Base-by-base conservation (phyloP, 2,888 invertebrate species). In the Cephus rjabovi region DNA sequence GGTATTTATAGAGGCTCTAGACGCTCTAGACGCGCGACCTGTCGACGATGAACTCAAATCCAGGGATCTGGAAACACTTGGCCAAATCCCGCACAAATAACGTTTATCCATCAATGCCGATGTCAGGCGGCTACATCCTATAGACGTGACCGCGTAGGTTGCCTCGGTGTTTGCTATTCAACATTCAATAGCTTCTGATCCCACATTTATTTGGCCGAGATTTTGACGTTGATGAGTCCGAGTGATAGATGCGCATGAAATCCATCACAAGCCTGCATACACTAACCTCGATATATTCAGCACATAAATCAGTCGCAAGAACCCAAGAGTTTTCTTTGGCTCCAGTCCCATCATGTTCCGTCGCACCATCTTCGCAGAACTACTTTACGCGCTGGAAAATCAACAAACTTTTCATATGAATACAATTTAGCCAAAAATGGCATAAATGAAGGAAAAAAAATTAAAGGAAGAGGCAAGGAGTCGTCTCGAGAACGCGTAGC, bases 141-240 rank as follows among this genome's bases (percentile, higher is more conserved):
- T 56, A 77, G 35, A 76, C 73, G 69, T 35, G 40, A 75, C 68
- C 75, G 68, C n/a, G 34, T 56, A 74, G 73, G 30, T n/a, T 70
- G n/a, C 33, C 34, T 74, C 78, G 79, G 76, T 75, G 77, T 73
- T 80, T 73, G 78, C 77, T 35, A 77, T 75, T 76, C 73, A 75
- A 74, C 80, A 76, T 81, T 69, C 78, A 78, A 79, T 75, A 37
- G 78, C 74, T 78, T 73, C 75, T 79, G 76, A 79, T 76, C 76
- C 74, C 37, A 74, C 76, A 78, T 76, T 81, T 75, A 81, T 75
- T 79, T 76, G 76, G 69, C 75, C 73, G 77, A 76, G 79, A 82
- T 82, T 83, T 81, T 81, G 85, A 83, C 83, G 79, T 79, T 81
- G 82, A 85, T 81, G 82, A 81, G 82, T 80, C 75, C 73, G 73